Evolutionary conservation across 2,113 vertebrate species (phyloP).

Genomic region (Amia ocellicauda): DNA sequence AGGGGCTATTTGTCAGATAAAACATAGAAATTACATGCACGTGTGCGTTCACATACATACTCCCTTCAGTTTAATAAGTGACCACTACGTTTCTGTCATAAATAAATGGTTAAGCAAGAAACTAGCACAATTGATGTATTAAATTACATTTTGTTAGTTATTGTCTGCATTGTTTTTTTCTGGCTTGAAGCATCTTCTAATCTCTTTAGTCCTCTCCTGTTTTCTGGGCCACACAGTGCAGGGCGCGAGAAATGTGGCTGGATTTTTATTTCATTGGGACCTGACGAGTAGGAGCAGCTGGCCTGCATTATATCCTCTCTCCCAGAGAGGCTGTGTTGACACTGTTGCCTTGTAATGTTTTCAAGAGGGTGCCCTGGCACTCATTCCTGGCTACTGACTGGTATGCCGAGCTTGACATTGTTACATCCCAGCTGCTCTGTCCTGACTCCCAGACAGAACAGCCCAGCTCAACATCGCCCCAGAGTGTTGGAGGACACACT

Average conservation of each 20-base stretch:
- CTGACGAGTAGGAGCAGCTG: slow-evolving; percentile 15
- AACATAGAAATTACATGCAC: too few species aligned
- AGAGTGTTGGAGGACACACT: not conserved
- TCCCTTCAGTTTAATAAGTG: too few species aligned
- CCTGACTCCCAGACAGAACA: not conserved
- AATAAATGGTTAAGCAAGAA: not conserved
- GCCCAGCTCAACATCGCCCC: not conserved
- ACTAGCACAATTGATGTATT: not conserved
- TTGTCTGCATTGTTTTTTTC: not conserved
- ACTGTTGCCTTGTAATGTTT: slow-evolving; percentile 16
- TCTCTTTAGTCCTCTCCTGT: not conserved
- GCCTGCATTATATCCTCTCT: not conserved
- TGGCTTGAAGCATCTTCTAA: not conserved
- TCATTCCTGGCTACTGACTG: slow-evolving; percentile 16
- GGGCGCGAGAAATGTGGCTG: not conserved
- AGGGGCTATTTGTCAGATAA: too few species aligned
- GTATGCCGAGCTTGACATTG: not conserved
- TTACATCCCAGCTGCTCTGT: slow-evolving; percentile 13
- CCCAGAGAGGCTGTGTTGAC: slow-evolving; percentile 13
- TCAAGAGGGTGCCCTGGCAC: slow-evolving; percentile 5
- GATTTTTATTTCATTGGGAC: not conserved
- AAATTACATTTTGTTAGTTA: not conserved
- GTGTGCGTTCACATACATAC: too few species aligned
- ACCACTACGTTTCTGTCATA: not conserved
- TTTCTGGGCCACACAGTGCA: not conserved